Evolutionary conservation across 2,888 invertebrate species (phyloP), one percentile per base, ranked within the genome.

Genomic region (Danaus chrysippus): DNA sequence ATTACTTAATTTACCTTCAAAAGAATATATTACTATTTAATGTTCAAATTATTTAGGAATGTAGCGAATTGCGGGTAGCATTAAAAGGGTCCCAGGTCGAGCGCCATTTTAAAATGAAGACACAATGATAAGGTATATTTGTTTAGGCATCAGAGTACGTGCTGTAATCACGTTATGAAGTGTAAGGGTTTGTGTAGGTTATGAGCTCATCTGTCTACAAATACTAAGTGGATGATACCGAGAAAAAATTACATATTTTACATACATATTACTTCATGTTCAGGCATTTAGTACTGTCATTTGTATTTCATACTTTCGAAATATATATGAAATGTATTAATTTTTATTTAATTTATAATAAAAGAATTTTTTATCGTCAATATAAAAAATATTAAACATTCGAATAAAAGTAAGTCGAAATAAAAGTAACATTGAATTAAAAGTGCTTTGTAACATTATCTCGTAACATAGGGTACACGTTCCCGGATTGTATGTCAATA

Each of bases 91-190:
- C 55, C 57, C 63, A 61, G 52, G 54, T 53, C 58, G 63, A 69
- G 69, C 73, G 73, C 70, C 76, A 73, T 80, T 85, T 83, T 83
- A 85, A 84, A 87, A 84, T 82, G 82, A 82, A 83, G 82, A 81
- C 75, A 76, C 73, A 68, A 65, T 71, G 74, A 76, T 76, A 76
- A 75, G 69, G 63, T 72, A 70, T 79, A 73, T 80, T 79, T 80
- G 76, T 76, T 80, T 78, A 76, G 78, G 76, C 73, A 76, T 75
- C 69, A 71, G 61, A 70, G 68, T 65, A 66, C 70, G 66, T 65
- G 68, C 55, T 67, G 64, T 69, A 65, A 69, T 67, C 67, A 67
- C 63, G 70, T 70, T 71, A 71, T 64, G 66, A 68, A 66, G 65
- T 65, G 69, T 56, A 64, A 59, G 56, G 58, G 62, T 42, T 53